phyloP scores from a whole-genome alignment of 1,140 invertebrate genomes.

The Lepeophtheirus salmonis region DNA sequence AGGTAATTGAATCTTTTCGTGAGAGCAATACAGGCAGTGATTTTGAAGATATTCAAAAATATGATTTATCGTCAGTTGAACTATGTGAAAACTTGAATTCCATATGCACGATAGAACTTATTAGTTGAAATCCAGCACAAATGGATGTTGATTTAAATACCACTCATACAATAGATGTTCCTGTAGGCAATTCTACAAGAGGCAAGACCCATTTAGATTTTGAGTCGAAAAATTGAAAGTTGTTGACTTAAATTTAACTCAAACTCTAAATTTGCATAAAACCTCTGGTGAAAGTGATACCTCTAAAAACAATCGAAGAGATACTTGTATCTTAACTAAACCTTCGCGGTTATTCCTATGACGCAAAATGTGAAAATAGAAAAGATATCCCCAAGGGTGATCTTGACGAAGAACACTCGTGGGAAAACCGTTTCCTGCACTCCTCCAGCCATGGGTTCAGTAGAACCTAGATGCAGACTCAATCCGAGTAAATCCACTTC shows the following conservation, averaged over 20 bases:
- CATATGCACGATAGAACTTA: too few species aligned
- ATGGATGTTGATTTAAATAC: not conserved
- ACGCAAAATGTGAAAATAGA: not conserved
- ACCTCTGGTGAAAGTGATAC: too few species aligned
- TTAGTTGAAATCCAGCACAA: too few species aligned
- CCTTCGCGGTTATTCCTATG: not conserved
- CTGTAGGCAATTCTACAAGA: too few species aligned
- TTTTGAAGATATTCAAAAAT: too few species aligned
- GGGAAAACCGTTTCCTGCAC: not conserved
- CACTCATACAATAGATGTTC: not conserved
- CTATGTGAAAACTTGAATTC: too few species aligned
- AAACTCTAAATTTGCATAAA: not conserved
- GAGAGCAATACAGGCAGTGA: too few species aligned
- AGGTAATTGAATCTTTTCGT: too few species aligned
- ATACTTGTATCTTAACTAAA: not conserved
- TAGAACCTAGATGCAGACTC: not conserved
- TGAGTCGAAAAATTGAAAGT: not conserved
- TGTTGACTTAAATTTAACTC: not conserved
- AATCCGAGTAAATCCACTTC: not conserved
- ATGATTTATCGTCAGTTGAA: too few species aligned
- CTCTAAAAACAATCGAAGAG: not conserved
- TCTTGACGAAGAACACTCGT: not conserved
- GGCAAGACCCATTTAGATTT: not conserved
- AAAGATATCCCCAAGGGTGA: not conserved
- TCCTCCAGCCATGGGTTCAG: not conserved